Conservation (phyloP, 2,113 vertebrate genomes). For the Corythaeola cristata region DNA sequence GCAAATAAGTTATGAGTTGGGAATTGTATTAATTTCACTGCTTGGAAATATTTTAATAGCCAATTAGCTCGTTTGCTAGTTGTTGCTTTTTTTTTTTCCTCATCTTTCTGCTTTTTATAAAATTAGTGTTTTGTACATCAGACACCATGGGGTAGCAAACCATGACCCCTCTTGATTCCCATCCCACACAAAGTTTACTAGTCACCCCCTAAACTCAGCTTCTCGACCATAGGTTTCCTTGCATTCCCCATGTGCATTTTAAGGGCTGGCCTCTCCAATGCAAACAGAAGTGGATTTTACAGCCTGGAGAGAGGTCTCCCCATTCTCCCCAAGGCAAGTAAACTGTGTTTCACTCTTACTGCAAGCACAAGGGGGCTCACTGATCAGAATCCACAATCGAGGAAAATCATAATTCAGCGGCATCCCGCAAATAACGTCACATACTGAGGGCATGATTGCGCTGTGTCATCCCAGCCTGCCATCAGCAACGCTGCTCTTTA, state of each 20-base stretch:
- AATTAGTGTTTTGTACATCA: constrained; percentile 8
- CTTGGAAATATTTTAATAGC: constrained; percentile 63
- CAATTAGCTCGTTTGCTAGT: constrained; percentile 19
- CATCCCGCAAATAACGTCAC: not conserved
- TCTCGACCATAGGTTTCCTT: not conserved
- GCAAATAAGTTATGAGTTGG: constrained; percentile 73
- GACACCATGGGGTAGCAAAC: not conserved
- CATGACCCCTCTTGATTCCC: not conserved
- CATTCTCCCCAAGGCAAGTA: not conserved
- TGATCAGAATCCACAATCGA: not conserved
- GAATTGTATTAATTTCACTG: constrained; percentile 74
- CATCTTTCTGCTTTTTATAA: constrained; percentile 25
- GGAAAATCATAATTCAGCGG: not conserved
- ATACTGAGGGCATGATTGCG: not conserved
- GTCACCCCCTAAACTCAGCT: not conserved
- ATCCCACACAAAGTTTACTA: not conserved
- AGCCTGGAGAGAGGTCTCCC: not conserved
- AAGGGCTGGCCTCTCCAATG: not conserved
- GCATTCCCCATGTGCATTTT: not conserved
- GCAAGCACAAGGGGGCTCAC: not conserved
- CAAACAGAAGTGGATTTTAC: not conserved
- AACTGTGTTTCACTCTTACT: not conserved
- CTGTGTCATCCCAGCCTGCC: not conserved
- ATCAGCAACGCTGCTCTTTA: not conserved
- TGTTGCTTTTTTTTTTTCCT: not conserved